Evolutionary conservation across 2,888 invertebrate species (phyloP).

Genomic region (Drosophila meridionalis): DNA sequence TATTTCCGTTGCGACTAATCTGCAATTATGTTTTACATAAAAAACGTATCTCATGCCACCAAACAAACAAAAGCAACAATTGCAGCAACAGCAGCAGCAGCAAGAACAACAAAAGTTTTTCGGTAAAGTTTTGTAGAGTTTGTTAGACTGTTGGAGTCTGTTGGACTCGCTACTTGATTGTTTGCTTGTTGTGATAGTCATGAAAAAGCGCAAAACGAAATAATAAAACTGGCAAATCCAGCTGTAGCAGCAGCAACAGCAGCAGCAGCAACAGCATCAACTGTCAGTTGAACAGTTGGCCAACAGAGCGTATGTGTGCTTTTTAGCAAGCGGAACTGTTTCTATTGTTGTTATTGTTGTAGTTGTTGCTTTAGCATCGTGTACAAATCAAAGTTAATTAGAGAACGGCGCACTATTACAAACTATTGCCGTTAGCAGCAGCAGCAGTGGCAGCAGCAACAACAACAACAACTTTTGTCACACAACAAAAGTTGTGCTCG

Average conservation of each 20-base stretch:
- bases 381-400: slow-evolving; percentile 60
- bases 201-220: slow-evolving; percentile 31
- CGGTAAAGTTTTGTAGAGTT: slow-evolving; percentile 43
- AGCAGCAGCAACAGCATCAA: slow-evolving; percentile 28
- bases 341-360: slow-evolving; percentile 11
- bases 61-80: slow-evolving; percentile 31
- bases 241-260: slow-evolving; percentile 14
- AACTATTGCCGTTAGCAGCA: slow-evolving; percentile 19
- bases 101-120: slow-evolving; percentile 39
- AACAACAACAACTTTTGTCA: slow-evolving; percentile 9
- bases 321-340: slow-evolving; percentile 19
- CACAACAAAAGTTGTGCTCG: slow-evolving; percentile 22
- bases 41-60: slow-evolving; percentile 70
- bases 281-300: slow-evolving; percentile 31
- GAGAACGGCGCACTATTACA: slow-evolving; percentile 31
- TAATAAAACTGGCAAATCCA: slow-evolving; percentile 30
- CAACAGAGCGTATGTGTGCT: slow-evolving; percentile 32
- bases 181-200: slow-evolving; percentile 61
- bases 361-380: slow-evolving; percentile 21
- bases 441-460: background rate
- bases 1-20: slow-evolving; percentile 73
- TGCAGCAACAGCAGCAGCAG: slow-evolving; percentile 12
- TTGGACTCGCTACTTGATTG: slow-evolving; percentile 55
- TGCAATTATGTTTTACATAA: slow-evolving; percentile 79
- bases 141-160: slow-evolving; percentile 42